These are phyloP conservation scores for Siniperca obscura DNA, from an alignment of 2,797 vertebrate genomes.

Conservation along the genomic window DNA sequence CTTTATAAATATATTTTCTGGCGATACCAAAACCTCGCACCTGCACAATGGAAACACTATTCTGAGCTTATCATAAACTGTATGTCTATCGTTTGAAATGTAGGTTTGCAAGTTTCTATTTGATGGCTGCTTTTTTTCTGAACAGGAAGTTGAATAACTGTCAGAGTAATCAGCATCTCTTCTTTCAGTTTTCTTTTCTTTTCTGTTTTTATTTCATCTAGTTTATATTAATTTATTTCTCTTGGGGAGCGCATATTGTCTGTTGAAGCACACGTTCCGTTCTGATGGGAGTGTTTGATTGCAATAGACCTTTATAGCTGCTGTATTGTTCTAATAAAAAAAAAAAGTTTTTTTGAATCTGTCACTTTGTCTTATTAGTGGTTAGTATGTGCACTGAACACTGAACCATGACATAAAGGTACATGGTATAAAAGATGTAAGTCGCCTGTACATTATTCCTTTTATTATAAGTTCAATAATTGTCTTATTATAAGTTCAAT, in stretches of 20 bases:
- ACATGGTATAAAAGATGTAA: not conserved
- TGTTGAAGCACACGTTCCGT: constrained; percentile 78
- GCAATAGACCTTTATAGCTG: constrained; percentile 87
- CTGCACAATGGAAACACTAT: constrained; percentile 33
- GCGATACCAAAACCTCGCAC: constrained; percentile 55
- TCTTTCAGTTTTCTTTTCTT: constrained; percentile 22
- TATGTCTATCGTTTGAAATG: constrained; percentile 31
- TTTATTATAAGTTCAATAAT: not conserved
- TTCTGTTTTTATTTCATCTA: constrained; percentile 57
- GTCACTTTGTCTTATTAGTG: constrained; percentile 7
- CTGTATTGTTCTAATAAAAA: constrained; percentile 88
- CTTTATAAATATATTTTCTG: constrained; percentile 32
- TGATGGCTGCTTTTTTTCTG: constrained; percentile 16
- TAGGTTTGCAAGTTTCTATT: constrained; percentile 38
- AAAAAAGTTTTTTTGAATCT: constrained; percentile 79
- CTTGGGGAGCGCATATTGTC: constrained; percentile 68
- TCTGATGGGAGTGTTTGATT: constrained; percentile 80
- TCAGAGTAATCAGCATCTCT: constrained; percentile 18
- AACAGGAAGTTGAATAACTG: constrained; percentile 22
- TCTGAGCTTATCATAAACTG: constrained; percentile 26
- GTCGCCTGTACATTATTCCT: not conserved
- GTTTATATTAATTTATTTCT: constrained; percentile 82
- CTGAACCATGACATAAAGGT: not conserved
- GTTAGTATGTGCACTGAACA: not conserved
- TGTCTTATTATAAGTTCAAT: not conserved